Evolutionary conservation across 2,113 vertebrate genomes (phyloP).

Genomic region (Mastomys natalensis): DNA sequence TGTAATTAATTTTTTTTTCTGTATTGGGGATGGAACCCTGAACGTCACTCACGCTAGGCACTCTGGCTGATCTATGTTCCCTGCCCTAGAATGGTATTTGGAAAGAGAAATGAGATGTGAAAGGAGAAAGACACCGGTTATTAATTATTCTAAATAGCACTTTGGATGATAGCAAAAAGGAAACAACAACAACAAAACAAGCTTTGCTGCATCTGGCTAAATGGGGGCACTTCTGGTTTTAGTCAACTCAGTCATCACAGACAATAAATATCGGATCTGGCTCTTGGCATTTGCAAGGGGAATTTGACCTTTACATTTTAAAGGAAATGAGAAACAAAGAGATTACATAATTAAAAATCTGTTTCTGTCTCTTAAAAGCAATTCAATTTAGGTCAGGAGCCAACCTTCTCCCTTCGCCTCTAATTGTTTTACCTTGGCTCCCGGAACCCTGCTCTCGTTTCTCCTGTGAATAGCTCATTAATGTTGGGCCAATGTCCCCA

Average conservation of each 20-base stretch:
- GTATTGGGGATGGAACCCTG: neutral
- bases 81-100: constrained; percentile 10
- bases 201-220: neutral
- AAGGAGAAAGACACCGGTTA: constrained; percentile 13
- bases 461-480: constrained; percentile 64
- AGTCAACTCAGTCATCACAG: neutral
- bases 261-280: constrained; percentile 20
- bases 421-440: constrained; percentile 76
- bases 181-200: neutral
- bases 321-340: constrained; percentile 78
- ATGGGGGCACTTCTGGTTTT: neutral
- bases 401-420: constrained; percentile 28
- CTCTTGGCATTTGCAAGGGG: constrained; percentile 52
- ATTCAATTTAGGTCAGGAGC: constrained; percentile 73
- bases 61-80: neutral
- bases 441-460: constrained; percentile 47
- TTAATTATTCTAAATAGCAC: neutral
- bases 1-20: neutral
- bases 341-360: constrained; percentile 77
- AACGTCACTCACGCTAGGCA: too few species aligned
- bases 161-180: neutral
- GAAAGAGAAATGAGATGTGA: constrained; percentile 45
- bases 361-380: constrained; percentile 75
- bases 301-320: constrained; percentile 74
- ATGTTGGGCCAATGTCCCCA: constrained; percentile 55